Conservation (phyloP, 2,888 invertebrate species). For the Athalia rosae region DNA sequence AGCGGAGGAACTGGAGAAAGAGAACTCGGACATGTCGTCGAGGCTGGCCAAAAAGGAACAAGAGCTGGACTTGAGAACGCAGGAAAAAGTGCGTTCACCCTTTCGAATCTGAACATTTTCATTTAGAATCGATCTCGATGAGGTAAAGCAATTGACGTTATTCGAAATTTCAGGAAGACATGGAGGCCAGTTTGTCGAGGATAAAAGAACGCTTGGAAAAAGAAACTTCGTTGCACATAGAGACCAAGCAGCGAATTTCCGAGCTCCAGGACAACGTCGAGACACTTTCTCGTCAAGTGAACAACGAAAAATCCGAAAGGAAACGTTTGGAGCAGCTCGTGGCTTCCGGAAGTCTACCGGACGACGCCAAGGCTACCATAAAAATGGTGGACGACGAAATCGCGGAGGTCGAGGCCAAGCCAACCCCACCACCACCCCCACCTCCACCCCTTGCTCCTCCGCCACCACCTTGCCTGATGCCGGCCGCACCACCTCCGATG, state of each 20-base stretch:
- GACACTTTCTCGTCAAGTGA: conserved; percentile 76
- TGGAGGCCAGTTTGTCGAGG: conserved; percentile 87
- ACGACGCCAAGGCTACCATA: conserved; percentile 88
- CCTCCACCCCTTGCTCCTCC: conserved; percentile 78
- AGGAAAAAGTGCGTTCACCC: conserved; percentile 81
- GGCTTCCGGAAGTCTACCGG: conserved; percentile 93
- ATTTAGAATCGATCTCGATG: not conserved
- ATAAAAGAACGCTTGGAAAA: conserved; percentile 92
- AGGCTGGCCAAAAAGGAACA: conserved; percentile 94
- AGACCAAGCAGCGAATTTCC: conserved; percentile 85
- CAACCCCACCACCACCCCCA: conserved; percentile 77
- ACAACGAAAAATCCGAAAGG: conserved; percentile 87
- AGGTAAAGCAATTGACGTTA: not conserved
- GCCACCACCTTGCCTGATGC: conserved; percentile 78
- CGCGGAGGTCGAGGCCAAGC: conserved; percentile 68
- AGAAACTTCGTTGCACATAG: conserved; percentile 90
- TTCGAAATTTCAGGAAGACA: conserved; percentile 79
- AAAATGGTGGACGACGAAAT: conserved; percentile 71
- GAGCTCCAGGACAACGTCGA: conserved; percentile 79
- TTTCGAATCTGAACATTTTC: not conserved
- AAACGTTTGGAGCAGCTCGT: conserved; percentile 89
- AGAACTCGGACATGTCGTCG: conserved; percentile 90
- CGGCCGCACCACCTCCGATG: conserved; percentile 77
- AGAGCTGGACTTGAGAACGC: conserved; percentile 90
- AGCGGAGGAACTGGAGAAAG: conserved; percentile 91